A percentile compares a stretch with the other conserved stretches of the same genome.
These are phyloP conservation scores for Erethizon dorsatum DNA, from an alignment of 2,797 vertebrate genomes.

Conservation along the genomic window DNA sequence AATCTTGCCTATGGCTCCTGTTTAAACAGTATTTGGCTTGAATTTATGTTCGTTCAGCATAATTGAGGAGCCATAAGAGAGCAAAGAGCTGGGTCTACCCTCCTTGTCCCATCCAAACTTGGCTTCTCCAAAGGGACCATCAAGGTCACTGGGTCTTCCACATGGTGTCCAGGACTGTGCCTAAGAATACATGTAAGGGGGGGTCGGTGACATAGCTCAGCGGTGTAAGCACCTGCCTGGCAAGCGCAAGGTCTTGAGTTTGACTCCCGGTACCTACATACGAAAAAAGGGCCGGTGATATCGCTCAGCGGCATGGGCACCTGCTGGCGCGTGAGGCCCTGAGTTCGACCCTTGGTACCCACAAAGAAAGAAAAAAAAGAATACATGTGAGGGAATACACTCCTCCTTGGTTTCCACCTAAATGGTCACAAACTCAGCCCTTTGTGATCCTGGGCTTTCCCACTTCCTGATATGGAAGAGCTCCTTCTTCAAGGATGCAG, in stretches of 20 bases:
- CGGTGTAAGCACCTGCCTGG: no score
- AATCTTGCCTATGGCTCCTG: background rate
- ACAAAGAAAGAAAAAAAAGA: no score
- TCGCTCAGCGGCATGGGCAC: no score
- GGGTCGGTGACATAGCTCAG: no score
- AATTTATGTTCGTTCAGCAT: background rate
- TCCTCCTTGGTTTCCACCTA: background rate
- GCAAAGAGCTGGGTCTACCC: background rate
- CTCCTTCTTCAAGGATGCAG: background rate
- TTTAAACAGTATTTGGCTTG: background rate
- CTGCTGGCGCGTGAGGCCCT: no score
- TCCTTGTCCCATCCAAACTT: background rate
- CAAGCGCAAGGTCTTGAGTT: no score
- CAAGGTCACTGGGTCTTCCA: background rate
- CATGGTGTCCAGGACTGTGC: background rate
- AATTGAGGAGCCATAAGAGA: background rate
- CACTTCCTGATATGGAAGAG: background rate
- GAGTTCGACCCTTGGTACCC: no score
- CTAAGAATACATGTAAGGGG: background rate
- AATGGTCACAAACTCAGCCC: background rate
- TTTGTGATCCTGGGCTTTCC: background rate
- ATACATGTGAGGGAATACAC: no score
- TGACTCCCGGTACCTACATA: no score
- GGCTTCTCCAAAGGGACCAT: background rate
- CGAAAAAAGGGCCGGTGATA: no score